phyloP scores from a whole-genome alignment of 2,113 vertebrate genomes.

The Hippolais icterina region DNA sequence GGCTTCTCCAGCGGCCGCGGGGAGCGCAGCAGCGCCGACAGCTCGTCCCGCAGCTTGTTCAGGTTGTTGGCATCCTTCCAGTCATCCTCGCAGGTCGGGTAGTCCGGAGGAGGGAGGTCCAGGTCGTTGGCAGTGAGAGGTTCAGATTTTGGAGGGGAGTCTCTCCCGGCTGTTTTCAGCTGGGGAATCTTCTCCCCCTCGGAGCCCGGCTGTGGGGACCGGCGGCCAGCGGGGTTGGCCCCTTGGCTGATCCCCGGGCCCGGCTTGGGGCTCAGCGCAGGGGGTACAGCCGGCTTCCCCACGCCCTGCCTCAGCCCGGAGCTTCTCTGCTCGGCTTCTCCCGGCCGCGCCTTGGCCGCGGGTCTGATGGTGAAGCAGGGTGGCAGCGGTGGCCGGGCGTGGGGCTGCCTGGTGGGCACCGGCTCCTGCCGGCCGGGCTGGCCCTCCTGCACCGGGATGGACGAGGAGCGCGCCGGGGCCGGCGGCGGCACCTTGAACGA shows the following conservation, averaged over 20 bases:
- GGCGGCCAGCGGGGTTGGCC: accelerated
- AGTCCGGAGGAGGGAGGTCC: constrained; percentile 44
- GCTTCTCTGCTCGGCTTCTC: neutral
- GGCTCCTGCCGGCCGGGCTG: neutral
- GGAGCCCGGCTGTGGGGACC: accelerated
- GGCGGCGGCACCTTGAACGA: constrained; percentile 77
- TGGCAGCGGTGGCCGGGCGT: constrained; percentile 41
- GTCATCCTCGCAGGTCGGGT: constrained; percentile 2
- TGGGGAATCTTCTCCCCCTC: neutral
- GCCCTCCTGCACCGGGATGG: constrained; percentile 62
- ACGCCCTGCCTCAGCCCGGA: accelerated
- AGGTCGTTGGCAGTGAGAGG: neutral
- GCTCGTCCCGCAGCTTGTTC: constrained; percentile 64
- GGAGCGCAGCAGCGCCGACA: constrained; percentile 69
- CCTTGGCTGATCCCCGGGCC: neutral
- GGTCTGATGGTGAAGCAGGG: constrained; percentile 66
- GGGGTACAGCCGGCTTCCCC: neutral
- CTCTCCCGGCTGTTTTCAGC: neutral
- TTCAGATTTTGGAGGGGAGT: neutral
- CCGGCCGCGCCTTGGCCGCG: neutral
- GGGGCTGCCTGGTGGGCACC: constrained; percentile 7
- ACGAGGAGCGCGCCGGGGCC: constrained; percentile 73
- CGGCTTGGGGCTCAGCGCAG: neutral
- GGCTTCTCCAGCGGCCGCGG: neutral
- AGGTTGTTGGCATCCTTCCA: constrained; percentile 71